Conservation (phyloP, 2,113 vertebrate genomes). For the Empidonax traillii region DNA sequence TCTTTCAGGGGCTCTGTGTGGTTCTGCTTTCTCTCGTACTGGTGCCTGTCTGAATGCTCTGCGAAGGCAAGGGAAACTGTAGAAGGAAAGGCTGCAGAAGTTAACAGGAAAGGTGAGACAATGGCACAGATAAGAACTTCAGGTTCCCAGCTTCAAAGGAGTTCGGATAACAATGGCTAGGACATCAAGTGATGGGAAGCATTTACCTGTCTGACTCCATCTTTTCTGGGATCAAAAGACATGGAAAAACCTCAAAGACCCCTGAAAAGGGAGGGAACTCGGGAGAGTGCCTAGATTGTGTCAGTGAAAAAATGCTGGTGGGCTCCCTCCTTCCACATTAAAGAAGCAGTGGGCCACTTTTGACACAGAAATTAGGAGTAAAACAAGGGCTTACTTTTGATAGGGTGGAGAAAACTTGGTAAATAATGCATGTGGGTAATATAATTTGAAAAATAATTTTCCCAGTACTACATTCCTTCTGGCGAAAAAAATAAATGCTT, state of each 20-base stretch:
- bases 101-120: conserved; percentile 57
- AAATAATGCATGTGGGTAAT: not conserved
- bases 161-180: conserved; percentile 19
- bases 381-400: not conserved
- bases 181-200: conserved; percentile 17
- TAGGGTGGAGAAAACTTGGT: not conserved
- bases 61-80: not conserved
- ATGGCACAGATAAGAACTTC: conserved; percentile 13
- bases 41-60: not conserved
- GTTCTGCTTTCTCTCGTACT: not conserved
- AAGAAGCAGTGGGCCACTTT: not conserved
- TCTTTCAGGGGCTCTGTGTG: not conserved
- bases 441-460: not conserved
- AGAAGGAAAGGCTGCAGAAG: conserved; percentile 17
- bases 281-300: not conserved
- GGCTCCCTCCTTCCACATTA: not conserved
- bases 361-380: not conserved
- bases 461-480: not conserved
- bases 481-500: not conserved
- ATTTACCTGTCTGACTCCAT: conserved; percentile 27
- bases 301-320: not conserved
- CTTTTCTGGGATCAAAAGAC: conserved; percentile 34
- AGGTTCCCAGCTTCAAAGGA: conserved; percentile 43
- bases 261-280: not conserved
- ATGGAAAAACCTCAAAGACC: not conserved